Conservation (phyloP, 1,140 invertebrate species). For the Drosophila santomea region DNA sequence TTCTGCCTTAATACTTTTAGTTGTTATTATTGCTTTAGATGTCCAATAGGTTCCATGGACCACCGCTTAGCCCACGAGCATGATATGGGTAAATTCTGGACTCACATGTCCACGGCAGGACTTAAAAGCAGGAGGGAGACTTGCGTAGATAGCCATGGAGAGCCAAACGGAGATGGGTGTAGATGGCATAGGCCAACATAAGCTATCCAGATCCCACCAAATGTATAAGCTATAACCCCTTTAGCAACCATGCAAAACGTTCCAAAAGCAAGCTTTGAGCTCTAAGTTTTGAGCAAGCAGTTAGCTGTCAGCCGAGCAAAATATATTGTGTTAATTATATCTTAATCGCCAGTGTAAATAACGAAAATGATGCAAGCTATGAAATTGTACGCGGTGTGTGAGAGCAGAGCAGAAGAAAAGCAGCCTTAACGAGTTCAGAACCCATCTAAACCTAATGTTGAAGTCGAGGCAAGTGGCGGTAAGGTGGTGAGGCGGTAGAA, state of each 20-base stretch:
- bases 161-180: not conserved
- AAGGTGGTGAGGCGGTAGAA: not conserved
- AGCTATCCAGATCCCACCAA: too few species aligned
- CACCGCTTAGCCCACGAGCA: not conserved
- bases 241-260: conserved; percentile 5
- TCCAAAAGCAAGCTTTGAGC: conserved; percentile 11
- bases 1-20: conserved; percentile 17
- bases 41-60: not conserved
- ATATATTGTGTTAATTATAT: conserved; percentile 15
- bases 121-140: not conserved
- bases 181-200: not conserved
- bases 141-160: not conserved
- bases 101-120: not conserved
- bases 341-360: conserved; percentile 17
- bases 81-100: conserved; percentile 1
- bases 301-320: conserved; percentile 5
- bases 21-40: conserved; percentile 20
- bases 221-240: not conserved
- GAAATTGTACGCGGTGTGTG: not conserved
- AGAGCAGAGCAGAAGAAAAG: not conserved
- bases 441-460: conserved; percentile 1
- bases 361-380: not conserved
- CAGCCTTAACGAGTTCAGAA: not conserved
- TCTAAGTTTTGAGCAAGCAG: not conserved
- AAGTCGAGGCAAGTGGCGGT: conserved; percentile 5